Evolutionary conservation across 2,113 vertebrate species (phyloP).

Genomic region (Thinocorus orbignyianus): DNA sequence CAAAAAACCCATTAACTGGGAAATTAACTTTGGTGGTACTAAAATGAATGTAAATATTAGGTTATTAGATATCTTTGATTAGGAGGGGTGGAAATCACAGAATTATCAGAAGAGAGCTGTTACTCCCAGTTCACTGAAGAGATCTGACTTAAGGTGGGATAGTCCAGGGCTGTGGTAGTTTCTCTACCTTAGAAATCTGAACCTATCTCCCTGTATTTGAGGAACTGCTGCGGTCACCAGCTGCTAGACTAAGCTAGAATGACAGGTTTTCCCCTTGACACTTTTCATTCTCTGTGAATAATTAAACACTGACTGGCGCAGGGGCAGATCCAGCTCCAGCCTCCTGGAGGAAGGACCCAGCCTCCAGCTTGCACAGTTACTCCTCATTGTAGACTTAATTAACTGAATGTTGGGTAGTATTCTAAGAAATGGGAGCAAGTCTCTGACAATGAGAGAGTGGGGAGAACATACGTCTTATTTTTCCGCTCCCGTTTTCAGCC

Average conservation of each 20-base stretch:
- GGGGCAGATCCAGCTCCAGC: not conserved
- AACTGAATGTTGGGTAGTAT: not conserved
- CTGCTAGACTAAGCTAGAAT: not conserved
- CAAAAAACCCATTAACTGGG: not conserved
- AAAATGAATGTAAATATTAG: not conserved
- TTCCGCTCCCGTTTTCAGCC: not conserved
- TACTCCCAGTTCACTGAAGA: not conserved
- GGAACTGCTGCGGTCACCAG: not conserved
- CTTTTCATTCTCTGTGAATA: not conserved
- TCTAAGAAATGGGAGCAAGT: constrained; percentile 25
- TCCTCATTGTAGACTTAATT: not conserved
- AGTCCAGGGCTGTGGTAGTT: not conserved
- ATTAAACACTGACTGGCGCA: not conserved
- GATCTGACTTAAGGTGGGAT: not conserved
- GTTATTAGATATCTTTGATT: too few species aligned
- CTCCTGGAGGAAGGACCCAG: not conserved
- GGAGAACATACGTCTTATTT: constrained; percentile 1
- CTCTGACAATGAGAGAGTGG: not conserved
- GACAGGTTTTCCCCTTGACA: not conserved
- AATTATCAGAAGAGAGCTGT: not conserved
- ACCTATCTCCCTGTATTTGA: not conserved
- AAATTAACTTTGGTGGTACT: not conserved
- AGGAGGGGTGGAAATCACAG: not conserved
- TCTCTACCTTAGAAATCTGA: not conserved
- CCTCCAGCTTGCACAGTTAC: not conserved